Evolutionary conservation across 2,797 vertebrate genomes (phyloP).

Genomic region (Takifugu ocellatus): DNA sequence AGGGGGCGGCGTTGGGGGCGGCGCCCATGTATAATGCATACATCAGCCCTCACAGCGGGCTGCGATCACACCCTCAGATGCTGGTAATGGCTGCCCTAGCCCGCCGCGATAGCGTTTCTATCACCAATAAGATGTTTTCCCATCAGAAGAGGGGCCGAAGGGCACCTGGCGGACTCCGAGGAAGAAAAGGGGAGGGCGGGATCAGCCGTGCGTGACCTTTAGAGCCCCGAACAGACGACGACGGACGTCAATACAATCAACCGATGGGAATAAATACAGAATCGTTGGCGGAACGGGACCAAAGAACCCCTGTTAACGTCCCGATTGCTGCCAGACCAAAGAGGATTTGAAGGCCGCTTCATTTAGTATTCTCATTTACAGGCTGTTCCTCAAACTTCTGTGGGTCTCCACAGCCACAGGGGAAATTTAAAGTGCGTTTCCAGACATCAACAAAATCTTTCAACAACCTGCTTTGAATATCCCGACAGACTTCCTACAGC

Average conservation of each 20-base stretch:
- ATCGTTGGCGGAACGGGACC: too few species aligned
- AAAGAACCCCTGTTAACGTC: too few species aligned
- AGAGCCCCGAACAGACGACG: conserved; percentile 5
- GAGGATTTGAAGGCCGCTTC: neutral
- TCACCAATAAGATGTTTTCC: conserved; percentile 68
- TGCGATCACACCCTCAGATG: conserved; percentile 86
- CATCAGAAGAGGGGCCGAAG: conserved; percentile 21
- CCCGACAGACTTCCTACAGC: conserved; percentile 22
- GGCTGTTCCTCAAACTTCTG: conserved; percentile 17
- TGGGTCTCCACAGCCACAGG: conserved; percentile 20
- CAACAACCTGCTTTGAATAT: conserved; percentile 29
- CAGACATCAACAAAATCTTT: conserved; percentile 26
- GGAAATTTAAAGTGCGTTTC: conserved; percentile 39
- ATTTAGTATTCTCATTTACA: conserved; percentile 24
- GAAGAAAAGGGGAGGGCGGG: neutral
- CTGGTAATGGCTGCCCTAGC: conserved; percentile 77
- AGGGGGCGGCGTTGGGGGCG: conserved; percentile 32
- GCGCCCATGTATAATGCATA: conserved; percentile 81
- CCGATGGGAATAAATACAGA: too few species aligned
- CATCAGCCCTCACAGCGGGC: conserved; percentile 84
- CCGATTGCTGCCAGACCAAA: too few species aligned
- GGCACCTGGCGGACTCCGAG: neutral
- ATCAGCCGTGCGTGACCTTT: conserved; percentile 32
- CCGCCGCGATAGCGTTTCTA: conserved; percentile 70
- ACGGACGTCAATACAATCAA: too few species aligned